Evolutionary conservation across 1,140 invertebrate species (phyloP), one percentile per base, ranked within the genome.

Genomic region (Ptiloglossa arizonensis): DNA sequence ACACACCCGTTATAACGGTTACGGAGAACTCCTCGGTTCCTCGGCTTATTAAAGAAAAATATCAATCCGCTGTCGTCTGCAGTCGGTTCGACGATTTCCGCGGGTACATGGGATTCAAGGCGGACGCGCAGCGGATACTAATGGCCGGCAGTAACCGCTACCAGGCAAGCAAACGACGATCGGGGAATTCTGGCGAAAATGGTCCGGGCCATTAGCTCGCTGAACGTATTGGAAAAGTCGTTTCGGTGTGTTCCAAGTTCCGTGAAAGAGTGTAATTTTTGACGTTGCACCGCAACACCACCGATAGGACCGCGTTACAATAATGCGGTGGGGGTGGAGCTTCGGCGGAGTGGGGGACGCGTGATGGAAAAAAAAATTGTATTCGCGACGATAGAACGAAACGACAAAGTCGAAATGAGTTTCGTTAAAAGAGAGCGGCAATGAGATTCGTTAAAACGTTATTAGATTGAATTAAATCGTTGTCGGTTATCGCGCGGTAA

Each of bases 31-130:
- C n/a, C 9, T 15, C 29, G 13, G 48, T 2, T 13, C 5, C 8
- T 15, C 27, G 1, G 56, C 29, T 71, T 71, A 71, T 71, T 60
- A 71, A 71, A 71, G 41, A 41, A 71, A 50, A 71, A 60, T 71
- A 71, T 71, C 41, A 71, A 60, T 71, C 29, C n/a, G 27, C 41
- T 60, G 68, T 71, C 56, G 41, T 48, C 56, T 35, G 68, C 68
- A 60, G 27, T 69, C 6, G 22, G 24, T 17, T 11, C 22, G 17
- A 24, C 50, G 35, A 44, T 41, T 54, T 57, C 24, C 29, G 19
- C 54, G 54, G 54, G 59, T 48, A 29, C 27, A 22, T n/a, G 17
- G 24, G 54, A 46, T 70, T 44, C 54, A 22, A 32, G 9, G 17
- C 38, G 67, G 54, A 46, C 54, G 67, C 52, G 22, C 17, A 11